These are phyloP conservation scores for Tolypeutes matacus DNA, from an alignment of 2,797 vertebrate genomes.

Conservation along the genomic window DNA sequence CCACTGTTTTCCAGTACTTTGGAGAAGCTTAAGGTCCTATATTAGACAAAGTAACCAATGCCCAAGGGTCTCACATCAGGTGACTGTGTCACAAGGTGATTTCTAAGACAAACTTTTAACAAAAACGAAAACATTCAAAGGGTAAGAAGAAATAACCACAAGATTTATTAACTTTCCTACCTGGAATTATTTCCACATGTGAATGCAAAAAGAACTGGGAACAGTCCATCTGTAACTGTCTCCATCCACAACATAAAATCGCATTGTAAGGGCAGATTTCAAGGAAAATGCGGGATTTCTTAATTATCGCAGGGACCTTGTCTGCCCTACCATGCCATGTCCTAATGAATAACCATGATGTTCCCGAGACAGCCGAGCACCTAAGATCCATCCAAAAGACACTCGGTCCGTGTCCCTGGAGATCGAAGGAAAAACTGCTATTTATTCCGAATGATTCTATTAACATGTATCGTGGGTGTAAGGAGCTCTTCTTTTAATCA, in stretches of 20 bases:
- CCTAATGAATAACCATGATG: neutral
- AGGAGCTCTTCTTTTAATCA: neutral
- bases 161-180: neutral
- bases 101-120: conserved; percentile 56
- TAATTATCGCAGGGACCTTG: neutral
- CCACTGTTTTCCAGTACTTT: neutral
- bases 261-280: neutral
- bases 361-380: too few species aligned
- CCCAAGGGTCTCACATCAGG: neutral
- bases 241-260: neutral
- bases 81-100: neutral
- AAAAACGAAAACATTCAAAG: conserved; percentile 37
- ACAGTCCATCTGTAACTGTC: neutral
- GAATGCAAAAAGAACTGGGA: neutral
- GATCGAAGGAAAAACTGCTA: neutral
- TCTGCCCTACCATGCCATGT: neutral
- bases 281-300: neutral
- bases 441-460: neutral
- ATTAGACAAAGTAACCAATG: neutral
- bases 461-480: neutral
- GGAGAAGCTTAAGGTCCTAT: neutral
- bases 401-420: neutral
- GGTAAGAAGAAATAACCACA: neutral
- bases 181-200: neutral
- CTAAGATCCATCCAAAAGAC: neutral